A percentile compares a stretch with the other conserved stretches of the same genome.
Conservation (phyloP, 2,888 invertebrate species). For the Drosophila picticornis region DNA sequence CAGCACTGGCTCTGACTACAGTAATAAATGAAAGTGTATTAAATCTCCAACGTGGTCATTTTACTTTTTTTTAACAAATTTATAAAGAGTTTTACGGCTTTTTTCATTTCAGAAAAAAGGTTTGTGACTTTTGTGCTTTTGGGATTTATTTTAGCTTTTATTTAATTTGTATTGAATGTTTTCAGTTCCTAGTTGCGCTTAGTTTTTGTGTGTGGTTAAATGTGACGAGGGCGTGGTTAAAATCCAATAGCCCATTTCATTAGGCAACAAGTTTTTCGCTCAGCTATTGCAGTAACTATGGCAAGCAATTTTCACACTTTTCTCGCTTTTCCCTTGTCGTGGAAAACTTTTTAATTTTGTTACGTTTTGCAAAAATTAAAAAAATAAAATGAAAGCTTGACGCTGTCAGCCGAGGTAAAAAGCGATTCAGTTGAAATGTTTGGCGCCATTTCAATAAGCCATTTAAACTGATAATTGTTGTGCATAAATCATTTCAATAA, state of each 20-base stretch:
- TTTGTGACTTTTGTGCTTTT: conserved; percentile 16
- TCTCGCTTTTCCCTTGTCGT: conserved; percentile 22
- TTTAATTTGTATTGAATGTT: conserved; percentile 68
- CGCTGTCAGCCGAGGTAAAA: conserved; percentile 29
- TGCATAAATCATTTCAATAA: conserved; percentile 69
- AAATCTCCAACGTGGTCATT: too few relatives aligned
- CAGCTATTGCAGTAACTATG: conserved; percentile 64
- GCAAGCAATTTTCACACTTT: conserved; percentile 51
- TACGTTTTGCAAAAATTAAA: conserved; percentile 64
- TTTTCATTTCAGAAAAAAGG: neutral
- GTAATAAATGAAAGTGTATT: too few relatives aligned
- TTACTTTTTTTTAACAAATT: too few relatives aligned
- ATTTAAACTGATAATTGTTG: conserved; percentile 81
- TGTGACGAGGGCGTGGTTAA: conserved; percentile 19
- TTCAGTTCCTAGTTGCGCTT: conserved; percentile 59
- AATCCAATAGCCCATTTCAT: conserved; percentile 45
- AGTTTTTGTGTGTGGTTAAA: conserved; percentile 26
- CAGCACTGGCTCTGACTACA: too few relatives aligned
- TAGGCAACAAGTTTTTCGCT: conserved; percentile 68
- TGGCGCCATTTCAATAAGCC: conserved; percentile 74
- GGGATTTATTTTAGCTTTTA: conserved; percentile 52
- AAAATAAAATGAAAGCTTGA: conserved; percentile 75
- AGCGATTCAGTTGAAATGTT: conserved; percentile 51
- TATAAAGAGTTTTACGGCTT: too few relatives aligned
- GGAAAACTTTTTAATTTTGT: conserved; percentile 78